Evolutionary conservation across 2,797 vertebrate genomes (phyloP).

Genomic region (Ataeniobius toweri): DNA sequence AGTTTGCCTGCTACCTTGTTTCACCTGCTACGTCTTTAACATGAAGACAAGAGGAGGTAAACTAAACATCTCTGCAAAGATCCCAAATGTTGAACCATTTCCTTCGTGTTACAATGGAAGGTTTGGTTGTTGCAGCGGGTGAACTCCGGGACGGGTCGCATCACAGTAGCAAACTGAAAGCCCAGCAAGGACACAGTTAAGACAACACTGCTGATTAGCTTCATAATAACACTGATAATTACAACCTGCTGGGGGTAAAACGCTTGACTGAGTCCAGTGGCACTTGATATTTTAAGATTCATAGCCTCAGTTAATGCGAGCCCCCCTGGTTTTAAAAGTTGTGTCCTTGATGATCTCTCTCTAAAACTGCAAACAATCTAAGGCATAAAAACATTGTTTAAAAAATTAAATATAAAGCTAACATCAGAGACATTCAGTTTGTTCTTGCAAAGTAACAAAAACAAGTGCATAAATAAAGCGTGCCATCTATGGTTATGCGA

Average conservation of each 20-base stretch:
- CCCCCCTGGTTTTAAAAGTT: constrained; percentile 13
- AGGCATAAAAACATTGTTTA: constrained; percentile 60
- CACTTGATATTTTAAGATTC: constrained; percentile 63
- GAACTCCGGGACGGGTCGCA: constrained; percentile 30
- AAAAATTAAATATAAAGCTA: constrained; percentile 69
- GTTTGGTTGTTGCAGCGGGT: constrained; percentile 41
- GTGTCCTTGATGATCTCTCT: constrained; percentile 69
- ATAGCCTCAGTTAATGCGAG: constrained; percentile 28
- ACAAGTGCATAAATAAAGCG: constrained; percentile 77
- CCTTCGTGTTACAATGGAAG: constrained; percentile 13
- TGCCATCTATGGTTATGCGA: constrained; percentile 39
- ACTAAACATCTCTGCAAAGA: neutral
- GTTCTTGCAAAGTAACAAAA: constrained; percentile 56
- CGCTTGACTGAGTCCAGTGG: constrained; percentile 55
- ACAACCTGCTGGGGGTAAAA: constrained; percentile 9
- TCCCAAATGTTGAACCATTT: constrained; percentile 19
- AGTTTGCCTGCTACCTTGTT: too few species aligned
- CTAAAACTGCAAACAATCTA: constrained; percentile 61
- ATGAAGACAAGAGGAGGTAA: neutral
- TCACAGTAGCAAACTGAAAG: constrained; percentile 62
- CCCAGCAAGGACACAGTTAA: constrained; percentile 64
- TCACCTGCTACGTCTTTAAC: neutral
- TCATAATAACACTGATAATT: constrained; percentile 37
- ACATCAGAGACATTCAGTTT: constrained; percentile 76
- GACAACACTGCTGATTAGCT: constrained; percentile 37